phyloP scores from a whole-genome alignment of 1,140 invertebrate species.

The Brachionus asplanchnoidis region DNA sequence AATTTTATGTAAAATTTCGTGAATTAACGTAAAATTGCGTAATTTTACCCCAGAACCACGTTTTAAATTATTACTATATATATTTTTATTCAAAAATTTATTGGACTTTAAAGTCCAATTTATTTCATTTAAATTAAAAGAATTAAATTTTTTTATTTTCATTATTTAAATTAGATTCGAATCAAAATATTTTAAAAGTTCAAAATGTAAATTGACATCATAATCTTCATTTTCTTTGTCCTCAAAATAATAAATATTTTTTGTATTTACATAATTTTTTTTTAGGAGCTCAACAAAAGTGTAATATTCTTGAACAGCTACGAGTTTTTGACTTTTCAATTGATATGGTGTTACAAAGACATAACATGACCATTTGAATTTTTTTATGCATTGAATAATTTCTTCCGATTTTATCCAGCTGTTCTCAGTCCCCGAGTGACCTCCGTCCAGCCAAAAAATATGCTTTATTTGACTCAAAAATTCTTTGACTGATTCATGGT shows the following conservation, averaged over 20 bases:
- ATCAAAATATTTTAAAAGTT: constrained; percentile 35
- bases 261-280: background rate
- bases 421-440: constrained; percentile 15
- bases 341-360: constrained; percentile 33
- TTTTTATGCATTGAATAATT: background rate
- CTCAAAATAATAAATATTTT: constrained; percentile 33
- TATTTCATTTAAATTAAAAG: background rate
- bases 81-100: background rate
- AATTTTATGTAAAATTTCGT: no score
- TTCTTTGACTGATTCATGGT: background rate
- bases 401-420: constrained; percentile 17
- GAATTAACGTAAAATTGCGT: no score
- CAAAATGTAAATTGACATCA: constrained; percentile 34
- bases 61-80: no score
- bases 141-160: background rate
- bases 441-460: constrained; percentile 27
- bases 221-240: constrained; percentile 1
- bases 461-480: constrained; percentile 33
- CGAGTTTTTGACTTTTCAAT: background rate
- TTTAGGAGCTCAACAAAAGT: background rate
- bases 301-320: constrained; percentile 19
- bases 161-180: constrained; percentile 11
- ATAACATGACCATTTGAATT: background rate
- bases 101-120: constrained; percentile 13
- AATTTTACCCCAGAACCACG: no score